Percentiles rank a stretch among this genome's conserved stretches.
These are phyloP conservation scores for Autographa pulchrina DNA, from an alignment of 2,888 invertebrate genomes.

Conservation along the genomic window DNA sequence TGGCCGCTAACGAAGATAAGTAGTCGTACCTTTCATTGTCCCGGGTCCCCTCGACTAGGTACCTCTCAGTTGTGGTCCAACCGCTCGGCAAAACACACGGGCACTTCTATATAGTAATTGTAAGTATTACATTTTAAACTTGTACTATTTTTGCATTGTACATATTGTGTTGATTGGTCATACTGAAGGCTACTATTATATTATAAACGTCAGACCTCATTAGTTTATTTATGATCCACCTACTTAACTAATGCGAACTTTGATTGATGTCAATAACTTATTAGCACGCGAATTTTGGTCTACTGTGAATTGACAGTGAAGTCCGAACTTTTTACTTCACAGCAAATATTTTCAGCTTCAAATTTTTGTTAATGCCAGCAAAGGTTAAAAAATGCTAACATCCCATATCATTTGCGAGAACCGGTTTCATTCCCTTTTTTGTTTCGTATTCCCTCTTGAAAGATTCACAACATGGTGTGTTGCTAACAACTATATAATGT, in stretches of 20 bases:
- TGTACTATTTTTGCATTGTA: not conserved
- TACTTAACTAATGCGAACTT: not conserved
- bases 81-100: constrained; percentile 37
- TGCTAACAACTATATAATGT: not conserved
- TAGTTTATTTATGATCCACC: not conserved
- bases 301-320: constrained; percentile 16
- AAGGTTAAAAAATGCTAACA: not conserved
- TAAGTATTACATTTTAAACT: constrained; percentile 32
- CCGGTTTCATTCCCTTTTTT: constrained; percentile 36
- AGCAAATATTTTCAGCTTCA: not conserved
- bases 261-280: constrained; percentile 19
- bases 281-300: constrained; percentile 8
- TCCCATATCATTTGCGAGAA: constrained; percentile 20
- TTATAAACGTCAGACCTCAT: not conserved
- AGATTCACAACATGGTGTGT: constrained; percentile 5
- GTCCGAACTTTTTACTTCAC: not conserved
- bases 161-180: too few species aligned
- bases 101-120: constrained; percentile 17
- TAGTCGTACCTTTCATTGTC: too few species aligned
- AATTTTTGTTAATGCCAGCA: not conserved
- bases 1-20: constrained; percentile 63
- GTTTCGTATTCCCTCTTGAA: constrained; percentile 8
- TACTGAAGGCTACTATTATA: not conserved
- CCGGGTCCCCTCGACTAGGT: constrained; percentile 19
- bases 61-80: constrained; percentile 45